A percentile compares a stretch with the other conserved stretches of the same genome.
Conservation (phyloP, 2,113 vertebrate species). For the Poeciliopsis prolifica region DNA sequence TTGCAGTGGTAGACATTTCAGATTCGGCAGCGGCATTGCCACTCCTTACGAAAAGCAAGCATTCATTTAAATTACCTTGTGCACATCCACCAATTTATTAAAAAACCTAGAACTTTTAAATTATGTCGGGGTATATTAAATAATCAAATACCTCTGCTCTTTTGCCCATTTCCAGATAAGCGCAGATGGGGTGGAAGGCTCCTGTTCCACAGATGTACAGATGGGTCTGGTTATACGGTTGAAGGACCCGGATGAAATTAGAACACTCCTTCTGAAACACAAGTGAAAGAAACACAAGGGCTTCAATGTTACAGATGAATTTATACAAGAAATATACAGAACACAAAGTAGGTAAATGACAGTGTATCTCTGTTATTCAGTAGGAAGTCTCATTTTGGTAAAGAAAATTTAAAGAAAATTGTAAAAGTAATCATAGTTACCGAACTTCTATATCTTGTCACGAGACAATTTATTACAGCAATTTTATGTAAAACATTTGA, state of each 20-base stretch:
- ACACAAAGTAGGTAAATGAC: conserved; percentile 14
- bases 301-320: not conserved
- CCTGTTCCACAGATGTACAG: conserved; percentile 96
- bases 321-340: not conserved
- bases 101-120: not conserved
- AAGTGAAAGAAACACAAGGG: conserved; percentile 5
- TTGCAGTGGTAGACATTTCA: conserved; percentile 12
- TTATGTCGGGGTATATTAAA: not conserved
- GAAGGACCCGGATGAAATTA: conserved; percentile 96
- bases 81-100: conserved; percentile 33
- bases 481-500: too few species aligned
- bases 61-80: conserved; percentile 20
- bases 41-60: not conserved
- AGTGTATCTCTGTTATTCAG: too few species aligned
- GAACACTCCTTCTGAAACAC: conserved; percentile 92
- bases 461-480: too few species aligned
- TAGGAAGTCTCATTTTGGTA: too few species aligned
- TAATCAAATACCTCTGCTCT: conserved; percentile 86
- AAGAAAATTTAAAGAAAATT: too few species aligned
- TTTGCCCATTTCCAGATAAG: conserved; percentile 94
- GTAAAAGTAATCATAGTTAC: too few species aligned
- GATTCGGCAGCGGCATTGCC: conserved; percentile 7
- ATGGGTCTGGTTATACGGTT: conserved; percentile 94
- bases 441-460: too few species aligned
- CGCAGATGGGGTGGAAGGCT: conserved; percentile 96